Conservation (phyloP, 30 jellyfish, hydroid and myxozoan species). For the Aurelia sp. region DNA sequence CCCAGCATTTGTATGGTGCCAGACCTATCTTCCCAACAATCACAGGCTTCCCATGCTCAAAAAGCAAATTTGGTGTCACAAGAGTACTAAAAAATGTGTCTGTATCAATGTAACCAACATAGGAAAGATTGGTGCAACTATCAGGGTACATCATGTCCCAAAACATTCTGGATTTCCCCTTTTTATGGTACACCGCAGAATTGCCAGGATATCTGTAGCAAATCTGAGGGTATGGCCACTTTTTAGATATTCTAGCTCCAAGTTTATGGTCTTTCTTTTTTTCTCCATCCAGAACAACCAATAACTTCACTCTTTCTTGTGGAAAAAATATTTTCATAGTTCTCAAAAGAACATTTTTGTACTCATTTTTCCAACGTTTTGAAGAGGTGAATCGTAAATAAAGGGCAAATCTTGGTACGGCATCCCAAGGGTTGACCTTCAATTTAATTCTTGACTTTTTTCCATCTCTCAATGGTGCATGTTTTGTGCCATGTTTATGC, state of each 20-base stretch:
- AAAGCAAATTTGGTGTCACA: slow-evolving; percentile 64
- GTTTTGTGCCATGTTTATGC: no score
- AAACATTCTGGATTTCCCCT: slow-evolving; percentile 64
- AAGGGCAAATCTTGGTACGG: slow-evolving; percentile 33
- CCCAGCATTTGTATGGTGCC: slow-evolving; percentile 55
- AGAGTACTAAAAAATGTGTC: slow-evolving; percentile 63
- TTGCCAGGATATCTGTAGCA: slow-evolving; percentile 55
- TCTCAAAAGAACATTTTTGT: slow-evolving; percentile 13
- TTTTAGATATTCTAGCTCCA: slow-evolving; percentile 17
- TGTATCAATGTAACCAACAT: slow-evolving; percentile 74
- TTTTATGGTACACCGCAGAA: slow-evolving; percentile 16
- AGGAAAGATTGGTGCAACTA: slow-evolving; percentile 42
- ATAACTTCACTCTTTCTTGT: slow-evolving; percentile 31
- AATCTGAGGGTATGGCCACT: slow-evolving; percentile 69
- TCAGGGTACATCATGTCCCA: slow-evolving; percentile 73
- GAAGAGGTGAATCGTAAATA: slow-evolving; percentile 61
- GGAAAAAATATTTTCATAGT: slow-evolving; percentile 69
- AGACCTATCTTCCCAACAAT: slow-evolving; percentile 50
- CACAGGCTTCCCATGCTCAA: slow-evolving; percentile 58
- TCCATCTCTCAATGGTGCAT: no score
- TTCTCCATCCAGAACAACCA: slow-evolving; percentile 63
- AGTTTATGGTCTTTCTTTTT: slow-evolving; percentile 53
- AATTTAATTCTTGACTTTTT: no score
- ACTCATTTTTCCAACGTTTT: slow-evolving; percentile 42
- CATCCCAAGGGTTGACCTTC: slow-evolving; percentile 26